Conservation (phyloP, 2,797 vertebrate species). For the Cichlasoma orientale region DNA sequence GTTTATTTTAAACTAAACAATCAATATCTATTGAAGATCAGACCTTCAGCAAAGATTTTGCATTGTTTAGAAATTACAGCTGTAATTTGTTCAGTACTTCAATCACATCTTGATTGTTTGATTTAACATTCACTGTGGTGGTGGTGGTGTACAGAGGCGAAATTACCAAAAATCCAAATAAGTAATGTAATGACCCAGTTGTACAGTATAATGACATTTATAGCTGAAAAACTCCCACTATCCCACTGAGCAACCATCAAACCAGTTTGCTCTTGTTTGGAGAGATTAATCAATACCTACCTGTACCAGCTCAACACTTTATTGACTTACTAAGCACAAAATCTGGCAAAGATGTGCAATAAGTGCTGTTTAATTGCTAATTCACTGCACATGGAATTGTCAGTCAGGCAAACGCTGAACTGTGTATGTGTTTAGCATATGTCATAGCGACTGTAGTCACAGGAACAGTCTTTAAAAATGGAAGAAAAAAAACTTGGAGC, state of each 20-base stretch:
- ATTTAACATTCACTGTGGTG: not conserved
- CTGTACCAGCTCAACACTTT: constrained; percentile 1
- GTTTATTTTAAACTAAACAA: not conserved
- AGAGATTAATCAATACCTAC: not conserved
- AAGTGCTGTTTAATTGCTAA: constrained; percentile 4
- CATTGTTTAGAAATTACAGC: too few relatives aligned
- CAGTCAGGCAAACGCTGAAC: not conserved
- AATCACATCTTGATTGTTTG: not conserved
- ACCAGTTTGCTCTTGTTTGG: not conserved
- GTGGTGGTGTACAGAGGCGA: not conserved
- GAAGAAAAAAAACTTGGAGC: not conserved
- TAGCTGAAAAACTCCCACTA: not conserved
- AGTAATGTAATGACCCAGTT: not conserved
- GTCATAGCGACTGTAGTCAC: not conserved
- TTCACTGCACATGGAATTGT: not conserved
- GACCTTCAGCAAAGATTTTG: too few relatives aligned
- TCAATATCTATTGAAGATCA: not conserved
- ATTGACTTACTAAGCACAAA: constrained; percentile 29
- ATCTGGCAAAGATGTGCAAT: not conserved
- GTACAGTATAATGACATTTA: not conserved
- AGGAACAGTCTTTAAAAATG: not conserved
- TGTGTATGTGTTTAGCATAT: not conserved
- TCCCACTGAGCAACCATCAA: not conserved
- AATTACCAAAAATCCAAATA: not conserved
- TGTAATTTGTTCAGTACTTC: too few relatives aligned